These are phyloP conservation scores for Bathynomus jamesi DNA, from an alignment of 1,140 invertebrate species.

Conservation along the genomic window DNA sequence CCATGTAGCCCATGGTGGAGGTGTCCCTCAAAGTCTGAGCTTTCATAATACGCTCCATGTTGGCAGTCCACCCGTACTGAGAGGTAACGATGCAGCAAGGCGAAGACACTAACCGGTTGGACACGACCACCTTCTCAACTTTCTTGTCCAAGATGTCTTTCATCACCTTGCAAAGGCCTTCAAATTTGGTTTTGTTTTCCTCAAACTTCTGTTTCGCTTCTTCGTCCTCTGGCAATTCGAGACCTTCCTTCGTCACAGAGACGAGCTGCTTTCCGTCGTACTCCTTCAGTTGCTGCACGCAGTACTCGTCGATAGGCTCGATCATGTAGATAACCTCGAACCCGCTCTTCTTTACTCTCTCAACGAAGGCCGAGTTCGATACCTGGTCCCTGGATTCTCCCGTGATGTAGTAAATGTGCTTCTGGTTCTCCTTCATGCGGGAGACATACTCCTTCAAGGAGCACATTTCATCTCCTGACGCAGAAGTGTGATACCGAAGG, in stretches of 20 bases:
- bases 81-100: conserved; percentile 99
- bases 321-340: conserved; percentile 98
- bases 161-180: conserved; percentile 91
- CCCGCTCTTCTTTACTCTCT: conserved; percentile 91
- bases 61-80: conserved; percentile 98
- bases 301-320: conserved; percentile 98
- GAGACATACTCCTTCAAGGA: conserved; percentile 93
- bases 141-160: conserved; percentile 97
- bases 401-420: conserved; percentile 97
- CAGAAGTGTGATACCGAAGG: conserved; percentile 84
- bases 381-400: conserved; percentile 92
- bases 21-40: conserved; percentile 90
- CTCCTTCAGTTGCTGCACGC: conserved; percentile 95
- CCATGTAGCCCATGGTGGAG: conserved; percentile 98
- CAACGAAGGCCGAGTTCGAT: conserved; percentile 94
- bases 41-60: conserved; percentile 99
- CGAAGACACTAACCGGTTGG: conserved; percentile 84
- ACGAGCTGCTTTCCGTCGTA: too few relatives aligned
- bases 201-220: conserved; percentile 95
- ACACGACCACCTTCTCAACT: conserved; percentile 93
- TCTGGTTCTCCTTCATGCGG: conserved; percentile 97
- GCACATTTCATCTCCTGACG: conserved; percentile 85
- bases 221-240: conserved; percentile 91
- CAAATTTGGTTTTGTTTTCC: conserved; percentile 88
- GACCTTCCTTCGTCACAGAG: conserved; percentile 92